Evolutionary conservation across 1,140 invertebrate species (phyloP).

Genomic region (Drosophila kanapiae): DNA sequence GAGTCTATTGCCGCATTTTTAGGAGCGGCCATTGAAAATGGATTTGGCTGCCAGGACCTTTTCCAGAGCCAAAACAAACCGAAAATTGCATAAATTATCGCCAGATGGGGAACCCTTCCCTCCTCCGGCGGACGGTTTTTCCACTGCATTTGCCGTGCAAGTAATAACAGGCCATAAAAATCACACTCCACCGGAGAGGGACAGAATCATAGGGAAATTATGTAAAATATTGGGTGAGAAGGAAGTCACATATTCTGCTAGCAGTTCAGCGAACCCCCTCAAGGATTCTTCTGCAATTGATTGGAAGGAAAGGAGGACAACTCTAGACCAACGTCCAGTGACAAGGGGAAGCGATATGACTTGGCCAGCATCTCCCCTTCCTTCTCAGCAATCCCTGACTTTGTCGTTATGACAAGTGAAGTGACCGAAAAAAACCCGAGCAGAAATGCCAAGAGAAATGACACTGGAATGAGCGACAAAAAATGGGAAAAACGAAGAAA

Average conservation of each 20-base stretch:
- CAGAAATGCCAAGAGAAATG: conserved; percentile 40
- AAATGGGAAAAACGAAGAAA: conserved; percentile 32
- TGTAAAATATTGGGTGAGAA: conserved; percentile 45
- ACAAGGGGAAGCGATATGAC: conserved; percentile 30
- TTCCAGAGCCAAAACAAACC: conserved; percentile 53
- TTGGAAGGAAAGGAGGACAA: conserved; percentile 7
- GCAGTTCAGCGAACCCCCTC: conserved; percentile 35
- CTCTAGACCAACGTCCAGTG: conserved; percentile 7
- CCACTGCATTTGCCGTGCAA: conserved; percentile 69
- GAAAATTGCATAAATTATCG: conserved; percentile 71
- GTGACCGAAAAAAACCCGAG: conserved; percentile 52
- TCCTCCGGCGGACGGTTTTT: conserved; percentile 38
- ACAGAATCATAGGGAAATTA: conserved; percentile 39
- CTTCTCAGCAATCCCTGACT: conserved; percentile 36
- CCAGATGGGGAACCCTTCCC: conserved; percentile 23
- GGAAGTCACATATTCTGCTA: conserved; percentile 27
- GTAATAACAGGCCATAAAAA: conserved; percentile 72
- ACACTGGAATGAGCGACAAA: conserved; percentile 39
- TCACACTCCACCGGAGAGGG: conserved; percentile 39
- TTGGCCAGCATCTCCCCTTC: neutral
- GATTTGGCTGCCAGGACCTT: conserved; percentile 47
- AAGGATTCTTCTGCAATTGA: conserved; percentile 39
- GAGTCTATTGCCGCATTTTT: conserved; percentile 69
- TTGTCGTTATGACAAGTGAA: conserved; percentile 75
- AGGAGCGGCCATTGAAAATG: conserved; percentile 45